Percentiles rank a stretch among this genome's conserved stretches.
These are phyloP conservation scores for Cactoblastis cactorum DNA, from an alignment of 2,888 invertebrate species.

Conservation along the genomic window DNA sequence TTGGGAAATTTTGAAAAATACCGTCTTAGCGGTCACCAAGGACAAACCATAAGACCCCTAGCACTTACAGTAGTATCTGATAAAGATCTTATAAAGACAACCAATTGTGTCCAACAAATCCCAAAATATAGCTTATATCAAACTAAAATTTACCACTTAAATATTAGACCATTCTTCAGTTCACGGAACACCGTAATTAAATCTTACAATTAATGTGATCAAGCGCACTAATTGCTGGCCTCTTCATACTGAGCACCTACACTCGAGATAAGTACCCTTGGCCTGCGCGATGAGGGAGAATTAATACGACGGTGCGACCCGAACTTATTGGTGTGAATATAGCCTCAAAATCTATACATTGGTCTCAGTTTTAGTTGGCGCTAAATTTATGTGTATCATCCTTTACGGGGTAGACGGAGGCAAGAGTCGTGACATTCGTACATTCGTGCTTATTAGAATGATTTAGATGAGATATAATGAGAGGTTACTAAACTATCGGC, in stretches of 20 bases:
- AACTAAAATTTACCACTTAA: neutral
- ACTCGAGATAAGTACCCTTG: conserved; percentile 8
- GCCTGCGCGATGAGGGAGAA: conserved; percentile 5
- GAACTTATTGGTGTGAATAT: conserved; percentile 7
- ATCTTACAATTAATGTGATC: conserved; percentile 8
- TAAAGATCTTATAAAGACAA: no score
- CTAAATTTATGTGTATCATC: neutral
- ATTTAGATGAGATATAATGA: no score
- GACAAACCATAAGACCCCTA: no score
- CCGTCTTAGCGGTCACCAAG: no score
- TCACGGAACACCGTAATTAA: conserved; percentile 1
- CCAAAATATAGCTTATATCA: no score
- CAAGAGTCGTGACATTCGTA: no score
- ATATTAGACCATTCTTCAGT: neutral
- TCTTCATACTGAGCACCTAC: conserved; percentile 10
- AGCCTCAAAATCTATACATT: neutral
- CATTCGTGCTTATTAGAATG: no score
- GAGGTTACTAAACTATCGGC: no score
- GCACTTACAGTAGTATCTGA: no score
- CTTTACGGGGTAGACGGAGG: no score
- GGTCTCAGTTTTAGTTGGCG: neutral
- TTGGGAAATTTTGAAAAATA: no score
- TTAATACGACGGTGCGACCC: conserved; percentile 4
- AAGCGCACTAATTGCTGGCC: conserved; percentile 8
- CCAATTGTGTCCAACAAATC: no score